These are phyloP conservation scores for Drosophila lacicola DNA, from an alignment of 2,888 invertebrate species.

Conservation along the genomic window DNA sequence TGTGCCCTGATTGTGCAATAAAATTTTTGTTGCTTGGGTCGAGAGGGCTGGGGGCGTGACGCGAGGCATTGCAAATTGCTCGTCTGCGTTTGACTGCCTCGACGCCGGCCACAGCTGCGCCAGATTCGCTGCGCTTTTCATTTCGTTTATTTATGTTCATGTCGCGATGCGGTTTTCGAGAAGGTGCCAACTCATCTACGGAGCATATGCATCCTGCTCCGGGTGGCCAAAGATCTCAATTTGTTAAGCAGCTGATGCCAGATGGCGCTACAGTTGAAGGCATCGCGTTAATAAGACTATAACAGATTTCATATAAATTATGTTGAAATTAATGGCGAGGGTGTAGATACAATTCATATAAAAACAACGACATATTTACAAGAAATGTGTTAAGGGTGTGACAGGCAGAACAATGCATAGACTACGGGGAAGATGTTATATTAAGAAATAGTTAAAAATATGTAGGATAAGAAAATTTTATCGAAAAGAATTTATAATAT, in stretches of 20 bases:
- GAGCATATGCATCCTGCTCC: slow-evolving; percentile 15
- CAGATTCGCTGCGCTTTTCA: slow-evolving; percentile 76
- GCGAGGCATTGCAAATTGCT: slow-evolving; percentile 71
- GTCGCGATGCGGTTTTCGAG: slow-evolving; percentile 65
- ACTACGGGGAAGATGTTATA: slow-evolving; percentile 1
- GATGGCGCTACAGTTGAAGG: slow-evolving; percentile 58
- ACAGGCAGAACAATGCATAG: slow-evolving; percentile 8
- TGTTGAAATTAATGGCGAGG: slow-evolving; percentile 51
- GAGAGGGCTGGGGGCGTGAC: slow-evolving; percentile 34
- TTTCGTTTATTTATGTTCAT: slow-evolving; percentile 76
- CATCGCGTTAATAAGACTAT: slow-evolving; percentile 66
- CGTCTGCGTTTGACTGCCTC: slow-evolving; percentile 8
- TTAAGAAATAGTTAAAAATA: slow-evolving; percentile 1
- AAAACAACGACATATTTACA: slow-evolving; percentile 41
- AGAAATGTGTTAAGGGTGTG: slow-evolving; percentile 60
- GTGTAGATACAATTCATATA: slow-evolving; percentile 7
- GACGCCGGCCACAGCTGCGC: slow-evolving; percentile 64
- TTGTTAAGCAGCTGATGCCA: slow-evolving; percentile 77
- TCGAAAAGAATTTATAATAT: neutral
- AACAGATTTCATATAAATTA: slow-evolving; percentile 77
- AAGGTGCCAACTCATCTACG: slow-evolving; percentile 73
- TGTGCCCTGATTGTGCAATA: slow-evolving; percentile 77
- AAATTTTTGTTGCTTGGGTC: slow-evolving; percentile 26
- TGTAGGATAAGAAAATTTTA: neutral
- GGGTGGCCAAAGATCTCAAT: slow-evolving; percentile 58